phyloP scores from a whole-genome alignment of 2,797 vertebrate species.

The Yasuhikotakia modesta region DNA sequence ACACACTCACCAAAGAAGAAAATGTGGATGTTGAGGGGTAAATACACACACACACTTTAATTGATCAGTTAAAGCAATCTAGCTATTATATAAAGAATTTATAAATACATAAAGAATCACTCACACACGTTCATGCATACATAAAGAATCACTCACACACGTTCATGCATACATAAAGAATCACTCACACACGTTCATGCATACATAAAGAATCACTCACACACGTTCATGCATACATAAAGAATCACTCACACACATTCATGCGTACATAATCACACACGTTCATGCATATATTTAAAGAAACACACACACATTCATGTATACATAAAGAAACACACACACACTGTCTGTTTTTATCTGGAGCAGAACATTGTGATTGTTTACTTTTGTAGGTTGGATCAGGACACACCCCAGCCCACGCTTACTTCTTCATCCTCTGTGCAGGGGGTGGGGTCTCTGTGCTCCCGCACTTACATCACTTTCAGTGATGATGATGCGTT shows the following conservation, averaged over 20 bases:
- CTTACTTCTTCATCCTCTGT: slow-evolving; percentile 44
- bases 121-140: not conserved
- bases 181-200: not conserved
- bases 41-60: no score
- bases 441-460: slow-evolving; percentile 68
- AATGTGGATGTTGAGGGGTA: slow-evolving; percentile 95
- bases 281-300: not conserved
- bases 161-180: no score
- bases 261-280: not conserved
- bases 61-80: no score
- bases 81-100: no score
- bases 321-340: not conserved
- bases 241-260: not conserved
- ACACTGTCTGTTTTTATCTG: not conserved
- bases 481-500: slow-evolving; percentile 92
- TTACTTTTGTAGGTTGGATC: slow-evolving; percentile 81
- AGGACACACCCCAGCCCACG: slow-evolving; percentile 74
- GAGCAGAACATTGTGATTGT: not conserved
- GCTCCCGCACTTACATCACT: slow-evolving; percentile 91
- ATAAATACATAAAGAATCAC: no score
- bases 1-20: slow-evolving; percentile 85
- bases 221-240: no score
- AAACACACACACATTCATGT: not conserved
- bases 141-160: no score
- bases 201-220: no score